phyloP scores from a whole-genome alignment of 2,888 invertebrate species.

The Hemaris fuciformis region DNA sequence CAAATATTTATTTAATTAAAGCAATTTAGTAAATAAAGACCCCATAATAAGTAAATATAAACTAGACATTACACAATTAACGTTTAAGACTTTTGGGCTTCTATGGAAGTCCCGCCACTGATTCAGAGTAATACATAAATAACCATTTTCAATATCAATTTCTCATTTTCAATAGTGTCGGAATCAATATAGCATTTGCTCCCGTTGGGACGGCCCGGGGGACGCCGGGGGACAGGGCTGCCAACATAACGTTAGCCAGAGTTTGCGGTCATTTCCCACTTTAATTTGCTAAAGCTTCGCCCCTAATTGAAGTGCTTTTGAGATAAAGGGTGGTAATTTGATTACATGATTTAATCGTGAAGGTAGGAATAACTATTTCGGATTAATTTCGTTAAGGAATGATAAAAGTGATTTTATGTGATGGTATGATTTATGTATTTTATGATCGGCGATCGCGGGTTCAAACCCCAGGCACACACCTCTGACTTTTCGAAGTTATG shows the following conservation, averaged over 20 bases:
- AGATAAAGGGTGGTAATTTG: neutral
- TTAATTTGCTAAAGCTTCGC: neutral
- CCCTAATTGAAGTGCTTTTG: neutral
- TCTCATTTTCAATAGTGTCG: neutral
- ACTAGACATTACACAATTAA: no score
- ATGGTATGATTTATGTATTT: no score
- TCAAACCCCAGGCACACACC: no score
- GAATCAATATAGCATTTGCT: constrained; percentile 1
- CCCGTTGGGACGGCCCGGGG: neutral
- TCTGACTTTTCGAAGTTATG: no score
- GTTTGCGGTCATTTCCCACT: neutral
- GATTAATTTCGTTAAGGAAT: neutral
- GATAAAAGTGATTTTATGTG: no score
- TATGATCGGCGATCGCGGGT: no score
- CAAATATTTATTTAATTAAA: no score
- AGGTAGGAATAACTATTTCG: neutral
- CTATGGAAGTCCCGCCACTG: neutral
- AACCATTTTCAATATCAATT: neutral
- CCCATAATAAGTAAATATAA: no score
- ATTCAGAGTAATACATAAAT: neutral
- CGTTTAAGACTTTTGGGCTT: no score
- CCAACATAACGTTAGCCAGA: neutral
- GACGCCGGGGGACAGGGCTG: neutral
- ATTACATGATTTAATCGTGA: neutral
- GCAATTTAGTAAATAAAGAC: no score